These are phyloP conservation scores for Lacerta viridis DNA, from an alignment of 2,797 vertebrate genomes.

Conservation along the genomic window DNA sequence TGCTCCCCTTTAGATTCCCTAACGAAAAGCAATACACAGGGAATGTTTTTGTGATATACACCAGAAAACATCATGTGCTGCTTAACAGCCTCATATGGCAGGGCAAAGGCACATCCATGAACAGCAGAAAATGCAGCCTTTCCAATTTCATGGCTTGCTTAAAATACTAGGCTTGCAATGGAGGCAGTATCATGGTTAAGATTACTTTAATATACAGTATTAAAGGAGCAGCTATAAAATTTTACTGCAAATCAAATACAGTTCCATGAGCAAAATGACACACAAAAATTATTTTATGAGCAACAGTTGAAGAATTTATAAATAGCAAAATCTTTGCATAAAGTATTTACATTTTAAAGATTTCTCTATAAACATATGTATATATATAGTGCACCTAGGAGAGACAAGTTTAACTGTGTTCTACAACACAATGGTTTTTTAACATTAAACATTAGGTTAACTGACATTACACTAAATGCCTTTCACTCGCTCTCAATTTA, in stretches of 20 bases:
- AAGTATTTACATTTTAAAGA: constrained; percentile 85
- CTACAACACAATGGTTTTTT: constrained; percentile 68
- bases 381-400: constrained; percentile 81
- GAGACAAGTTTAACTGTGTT: constrained; percentile 73
- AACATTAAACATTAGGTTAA: constrained; percentile 72
- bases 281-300: constrained; percentile 72
- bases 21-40: constrained; percentile 27
- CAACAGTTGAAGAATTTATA: constrained; percentile 80
- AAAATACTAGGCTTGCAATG: constrained; percentile 70
- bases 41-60: constrained; percentile 61
- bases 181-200: constrained; percentile 67
- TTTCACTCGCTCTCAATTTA: constrained; percentile 59
- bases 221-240: constrained; percentile 73
- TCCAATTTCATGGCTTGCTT: constrained; percentile 70
- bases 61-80: constrained; percentile 47
- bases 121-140: constrained; percentile 65
- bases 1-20: constrained; percentile 26
- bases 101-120: constrained; percentile 61
- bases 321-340: constrained; percentile 85
- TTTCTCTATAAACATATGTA: constrained; percentile 82
- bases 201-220: constrained; percentile 75
- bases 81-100: constrained; percentile 44
- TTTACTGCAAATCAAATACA: constrained; percentile 66
- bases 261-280: constrained; percentile 58
- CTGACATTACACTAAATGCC: constrained; percentile 75